Base-by-base conservation (phyloP, 2,113 vertebrate species). In the Serilophus lunatus region DNA sequence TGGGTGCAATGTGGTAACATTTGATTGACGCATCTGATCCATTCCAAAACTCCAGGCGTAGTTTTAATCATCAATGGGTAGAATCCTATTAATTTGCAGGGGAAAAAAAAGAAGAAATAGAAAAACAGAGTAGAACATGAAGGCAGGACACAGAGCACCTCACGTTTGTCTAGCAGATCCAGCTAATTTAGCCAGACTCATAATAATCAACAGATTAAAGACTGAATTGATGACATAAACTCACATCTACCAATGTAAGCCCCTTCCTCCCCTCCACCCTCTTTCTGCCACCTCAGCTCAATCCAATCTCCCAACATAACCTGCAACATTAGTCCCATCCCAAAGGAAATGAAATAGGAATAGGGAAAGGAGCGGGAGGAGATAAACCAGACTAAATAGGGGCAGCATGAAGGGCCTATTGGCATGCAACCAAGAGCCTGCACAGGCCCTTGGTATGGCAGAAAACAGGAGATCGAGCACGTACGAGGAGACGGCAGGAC, bases 11-110 rank as follows among this genome's bases (percentile, higher is more conserved):
- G 93, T 79, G 74, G 96, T 56, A 97, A 78, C 86, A 87, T 92
- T 57, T 95, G 96, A 97, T 88, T 72, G 95, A 92, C 0, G 89
- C 69, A 82, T 95, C 94, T 85, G 92, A 95, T 97, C 96, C 95
- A 96, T 97, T 95, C 91, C 96, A 95, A 93, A 95, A 89, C 83
- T 92, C 86, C 95, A 86, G 83, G 89, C 53, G 61, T 76, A 64
- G 86, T 50, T 96, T 84, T 88, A 89, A 92, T 79, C 95, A 84
- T 97, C 95, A 97, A 87, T 65, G 69, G 70, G 77, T 86, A 97
- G 94, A 95, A 82, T 93, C 95, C 95, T 97, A 92, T 79, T 92
- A 56, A 84, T 92, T 90, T 90, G 47, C 51, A 71, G 56, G 14
- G 7, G 0, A 3, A 42, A 51, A 82, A 71, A 74, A 63, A 64